phyloP scores from a whole-genome alignment of 2,888 invertebrate species.

The Sericinus montela region DNA sequence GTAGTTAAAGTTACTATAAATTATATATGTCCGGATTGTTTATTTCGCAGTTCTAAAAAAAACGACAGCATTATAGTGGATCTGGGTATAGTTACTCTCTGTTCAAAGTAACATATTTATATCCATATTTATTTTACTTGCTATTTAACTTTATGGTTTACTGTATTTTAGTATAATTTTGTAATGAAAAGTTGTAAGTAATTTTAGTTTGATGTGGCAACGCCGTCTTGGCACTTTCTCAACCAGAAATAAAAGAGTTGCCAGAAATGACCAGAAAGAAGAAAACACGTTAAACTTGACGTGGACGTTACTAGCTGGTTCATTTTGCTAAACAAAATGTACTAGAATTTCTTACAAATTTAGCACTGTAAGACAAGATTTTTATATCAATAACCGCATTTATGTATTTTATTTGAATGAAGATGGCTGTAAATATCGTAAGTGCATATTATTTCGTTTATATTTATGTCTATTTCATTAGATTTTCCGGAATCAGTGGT shows the following conservation, averaged over 20 bases:
- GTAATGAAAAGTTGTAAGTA: no score
- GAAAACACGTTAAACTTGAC: conserved; percentile 78
- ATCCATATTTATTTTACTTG: no score
- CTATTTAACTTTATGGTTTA: no score
- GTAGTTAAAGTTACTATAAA: no score
- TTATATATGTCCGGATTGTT: no score
- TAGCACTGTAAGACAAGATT: conserved; percentile 39
- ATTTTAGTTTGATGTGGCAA: no score
- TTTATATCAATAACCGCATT: conserved; percentile 36
- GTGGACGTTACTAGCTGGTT: conserved; percentile 59
- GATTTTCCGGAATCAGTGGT: conserved; percentile 43
- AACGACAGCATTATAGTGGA: no score
- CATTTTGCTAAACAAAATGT: conserved; percentile 50
- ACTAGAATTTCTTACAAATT: conserved; percentile 40
- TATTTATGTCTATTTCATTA: conserved; percentile 35
- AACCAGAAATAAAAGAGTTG: conserved; percentile 33
- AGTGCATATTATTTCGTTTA: conserved; percentile 53
- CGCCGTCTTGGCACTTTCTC: no score
- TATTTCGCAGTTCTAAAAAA: no score
- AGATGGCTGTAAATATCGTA: conserved; percentile 56
- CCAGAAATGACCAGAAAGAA: conserved; percentile 61
- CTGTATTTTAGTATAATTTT: no score
- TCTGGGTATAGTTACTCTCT: no score
- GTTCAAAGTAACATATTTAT: no score
- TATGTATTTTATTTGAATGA: conserved; percentile 48